Conservation (phyloP, 1,140 invertebrate genomes). For the Paralvinella palmiformis region DNA sequence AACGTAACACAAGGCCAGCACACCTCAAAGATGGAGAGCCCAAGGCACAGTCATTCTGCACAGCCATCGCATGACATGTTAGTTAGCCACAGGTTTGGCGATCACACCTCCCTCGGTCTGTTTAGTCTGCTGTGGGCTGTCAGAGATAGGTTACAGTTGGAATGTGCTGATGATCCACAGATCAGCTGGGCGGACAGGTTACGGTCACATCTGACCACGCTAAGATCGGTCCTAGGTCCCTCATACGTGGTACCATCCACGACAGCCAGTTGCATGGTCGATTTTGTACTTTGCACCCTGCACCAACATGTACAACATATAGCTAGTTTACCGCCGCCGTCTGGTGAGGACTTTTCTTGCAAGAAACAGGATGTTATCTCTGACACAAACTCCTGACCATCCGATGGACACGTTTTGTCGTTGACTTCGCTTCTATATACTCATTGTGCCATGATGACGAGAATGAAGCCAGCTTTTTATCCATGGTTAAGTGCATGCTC, state of each 20-base stretch:
- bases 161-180: constrained; percentile 9
- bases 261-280: constrained; percentile 15
- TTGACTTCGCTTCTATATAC: not conserved
- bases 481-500: not conserved
- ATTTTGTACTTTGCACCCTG: constrained; percentile 19
- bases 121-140: not conserved
- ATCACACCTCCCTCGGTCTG: not conserved
- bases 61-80: not conserved
- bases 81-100: not conserved
- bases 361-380: not conserved
- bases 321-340: too few species aligned
- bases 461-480: not conserved
- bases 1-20: not conserved
- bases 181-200: constrained; percentile 18
- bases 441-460: not conserved
- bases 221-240: constrained; percentile 12
- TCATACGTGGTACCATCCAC: constrained; percentile 11
- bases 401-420: not conserved
- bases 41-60: not conserved
- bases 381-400: not conserved
- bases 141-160: not conserved
- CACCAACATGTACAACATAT: not conserved
- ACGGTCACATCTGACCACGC: constrained; percentile 4
- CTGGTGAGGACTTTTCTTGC: not conserved
- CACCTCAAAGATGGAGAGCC: not conserved